phyloP scores from a whole-genome alignment of 2,888 invertebrate genomes.

The Eupithecia tripunctaria region DNA sequence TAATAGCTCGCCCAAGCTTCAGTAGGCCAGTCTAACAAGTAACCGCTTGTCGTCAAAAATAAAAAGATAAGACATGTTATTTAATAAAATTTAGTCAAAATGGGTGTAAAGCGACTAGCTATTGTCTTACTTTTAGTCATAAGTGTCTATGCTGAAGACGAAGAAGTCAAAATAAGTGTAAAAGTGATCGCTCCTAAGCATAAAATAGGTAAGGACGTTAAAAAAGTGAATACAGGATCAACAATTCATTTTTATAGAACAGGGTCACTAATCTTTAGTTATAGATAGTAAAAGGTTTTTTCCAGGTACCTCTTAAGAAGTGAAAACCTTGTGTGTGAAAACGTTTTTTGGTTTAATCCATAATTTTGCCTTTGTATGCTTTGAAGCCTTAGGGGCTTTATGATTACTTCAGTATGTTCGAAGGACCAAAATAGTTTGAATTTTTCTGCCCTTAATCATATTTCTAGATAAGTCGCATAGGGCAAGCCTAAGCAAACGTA shows the following conservation, averaged over 20 bases:
- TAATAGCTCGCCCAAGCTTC: not conserved
- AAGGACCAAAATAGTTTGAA: too few species aligned
- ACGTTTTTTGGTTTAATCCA: too few species aligned
- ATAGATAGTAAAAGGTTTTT: too few species aligned
- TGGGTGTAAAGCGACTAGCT: not conserved
- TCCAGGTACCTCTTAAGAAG: too few species aligned
- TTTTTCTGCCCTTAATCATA: too few species aligned
- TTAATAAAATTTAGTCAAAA: not conserved
- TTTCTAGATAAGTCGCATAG: too few species aligned
- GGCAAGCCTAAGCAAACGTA: too few species aligned
- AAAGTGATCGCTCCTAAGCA: not conserved
- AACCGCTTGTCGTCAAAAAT: not conserved
- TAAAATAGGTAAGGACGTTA: not conserved
- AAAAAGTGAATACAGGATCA: not conserved
- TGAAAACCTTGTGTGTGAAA: too few species aligned
- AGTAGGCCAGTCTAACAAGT: not conserved
- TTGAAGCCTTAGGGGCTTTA: too few species aligned
- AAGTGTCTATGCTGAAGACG: not conserved
- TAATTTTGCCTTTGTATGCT: too few species aligned
- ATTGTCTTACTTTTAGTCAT: not conserved
- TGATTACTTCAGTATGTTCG: too few species aligned
- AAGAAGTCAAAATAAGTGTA: not conserved
- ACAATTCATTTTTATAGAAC: not conserved
- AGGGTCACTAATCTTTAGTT: too few species aligned
- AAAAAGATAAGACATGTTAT: not conserved